Base-by-base conservation (phyloP, 2,113 vertebrate genomes). In the Phycodurus eques region DNA sequence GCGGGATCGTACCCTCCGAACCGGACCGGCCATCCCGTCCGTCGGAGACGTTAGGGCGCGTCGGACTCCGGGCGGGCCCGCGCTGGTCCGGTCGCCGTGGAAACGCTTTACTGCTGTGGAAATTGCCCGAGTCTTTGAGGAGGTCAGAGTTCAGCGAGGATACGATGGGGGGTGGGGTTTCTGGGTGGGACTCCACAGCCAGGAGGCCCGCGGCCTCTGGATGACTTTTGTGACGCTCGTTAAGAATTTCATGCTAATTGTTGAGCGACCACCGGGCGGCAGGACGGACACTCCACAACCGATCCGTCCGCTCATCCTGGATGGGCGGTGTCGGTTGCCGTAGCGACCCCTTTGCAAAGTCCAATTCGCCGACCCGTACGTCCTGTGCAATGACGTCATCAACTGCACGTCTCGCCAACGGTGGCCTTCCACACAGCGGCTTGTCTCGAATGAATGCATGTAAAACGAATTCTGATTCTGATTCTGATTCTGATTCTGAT, bases 171-270 rank as follows among this genome's bases (percentile, higher is more conserved):
- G 53, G 51, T 19, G 5, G 12, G 9, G 49, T 5, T 19, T 13
- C 49, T 6, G 74, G 68, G 22, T 31, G 61, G 71, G 57, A 74
- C 57, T 22, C 54, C 86, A 80, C 85, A 84, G 83, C 71, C 70
- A 72, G 88, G 83, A 74, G 70, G 77, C 81, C 81, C 76, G 83
- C 87, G 88, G 62, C 91, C 92, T 90, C 85, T 88, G 87, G 90
- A 85, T 92, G 92, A 93, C 92, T 91, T 86, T 66, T 74, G 75
- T 51, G 74, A 76, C 71, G 72, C 67, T 90, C 92, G 87, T 90
- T 91, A 77, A 90, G 88, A 92, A 91, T 93, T 92, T 93, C 90
- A 92, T 89, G 91, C 90, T 88, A 87, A 92, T 92, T 88, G 83
- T 89, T 81, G 80, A 89, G 59, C 59, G 56, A 27, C 27, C 22